phyloP scores from a whole-genome alignment of 2,888 invertebrate genomes.

The Dicyrtomina minuta region DNA sequence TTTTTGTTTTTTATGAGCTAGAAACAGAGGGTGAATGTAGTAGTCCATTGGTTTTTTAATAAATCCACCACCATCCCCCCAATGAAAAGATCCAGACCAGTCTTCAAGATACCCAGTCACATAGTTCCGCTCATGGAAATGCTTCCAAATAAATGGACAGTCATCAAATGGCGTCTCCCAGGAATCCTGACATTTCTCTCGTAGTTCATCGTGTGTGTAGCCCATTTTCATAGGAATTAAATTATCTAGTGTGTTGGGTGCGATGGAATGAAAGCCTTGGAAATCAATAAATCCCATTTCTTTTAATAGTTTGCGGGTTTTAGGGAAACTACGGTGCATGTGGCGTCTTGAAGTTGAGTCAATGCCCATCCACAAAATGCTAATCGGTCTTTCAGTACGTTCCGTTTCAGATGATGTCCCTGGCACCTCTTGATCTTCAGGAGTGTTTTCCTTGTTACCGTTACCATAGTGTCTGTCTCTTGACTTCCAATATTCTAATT shows the following conservation, averaged over 20 bases:
- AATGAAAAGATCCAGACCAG: slow-evolving; percentile 70
- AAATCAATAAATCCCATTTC: background rate
- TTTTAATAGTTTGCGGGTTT: background rate
- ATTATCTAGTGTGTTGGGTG: too few species aligned
- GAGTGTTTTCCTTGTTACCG: too few species aligned
- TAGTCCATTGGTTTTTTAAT: slow-evolving; percentile 74
- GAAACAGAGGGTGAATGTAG: slow-evolving; percentile 72
- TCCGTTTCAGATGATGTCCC: too few species aligned
- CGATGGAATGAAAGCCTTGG: background rate
- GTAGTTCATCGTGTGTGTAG: too few species aligned
- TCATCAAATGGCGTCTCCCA: slow-evolving; percentile 62
- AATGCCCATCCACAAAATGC: background rate
- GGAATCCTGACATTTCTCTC: slow-evolving; percentile 28
- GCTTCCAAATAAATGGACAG: slow-evolving; percentile 75
- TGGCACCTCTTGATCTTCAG: too few species aligned
- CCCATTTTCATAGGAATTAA: too few species aligned
- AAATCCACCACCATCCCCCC: slow-evolving; percentile 67
- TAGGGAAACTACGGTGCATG: background rate
- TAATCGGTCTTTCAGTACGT: background rate
- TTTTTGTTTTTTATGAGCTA: slow-evolving; percentile 56
- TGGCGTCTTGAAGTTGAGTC: background rate
- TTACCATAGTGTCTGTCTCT: too few species aligned
- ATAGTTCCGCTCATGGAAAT: slow-evolving; percentile 69
- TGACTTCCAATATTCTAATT: too few species aligned
- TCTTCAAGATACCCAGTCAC: slow-evolving; percentile 80